Evolutionary conservation across 1,140 invertebrate genomes (phyloP), one percentile per base, ranked within the genome.

Genomic region (Cotesia vestalis): DNA sequence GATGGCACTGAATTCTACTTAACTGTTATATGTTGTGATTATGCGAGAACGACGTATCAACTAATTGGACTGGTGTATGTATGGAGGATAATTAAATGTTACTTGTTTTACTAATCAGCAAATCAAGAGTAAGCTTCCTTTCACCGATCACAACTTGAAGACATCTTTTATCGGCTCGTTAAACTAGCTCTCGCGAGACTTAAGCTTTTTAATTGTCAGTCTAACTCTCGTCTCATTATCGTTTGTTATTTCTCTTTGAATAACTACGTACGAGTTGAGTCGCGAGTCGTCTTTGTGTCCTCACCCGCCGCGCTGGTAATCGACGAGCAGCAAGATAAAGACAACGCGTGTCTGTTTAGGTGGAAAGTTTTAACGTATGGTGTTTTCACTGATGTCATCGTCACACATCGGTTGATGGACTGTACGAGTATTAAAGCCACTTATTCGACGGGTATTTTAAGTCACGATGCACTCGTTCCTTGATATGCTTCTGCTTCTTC

Each of bases 371-470:
- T 62, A 36, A 11, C 12, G 27, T 62, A 12, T 34, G 5, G 12
- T 34, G 12, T 34, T 34, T 36, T 20, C 60, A 12, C 60, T 20
- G 27, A 35, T 27, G 63, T 66, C 63, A 8, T 8, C 63, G 63
- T 57, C 53, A 20, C 53, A 46, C 40, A 46, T 6, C 40, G 6
- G 40, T 9, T 11, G 40, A 46, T 9, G 11, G 6, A 11, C 40
- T 46, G 11, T 46, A 46, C 34, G 36, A 27, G 27, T 27, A 27
- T 2, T 27, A n/a, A 36, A 62, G 60, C 34, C 60, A 62, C 60
- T 38, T 55, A 52, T 14, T 11, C 17, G 35, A 68, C 4, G 69
- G 55, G 57, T 62, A 70, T 70, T 61, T 70, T 72, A 55, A 72
- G 70, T 66, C 34, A 38, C 52, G 57, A 51, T 66, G 53, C 17